Base-by-base conservation (phyloP, 2,797 vertebrate genomes). In the Leuciscus waleckii region DNA sequence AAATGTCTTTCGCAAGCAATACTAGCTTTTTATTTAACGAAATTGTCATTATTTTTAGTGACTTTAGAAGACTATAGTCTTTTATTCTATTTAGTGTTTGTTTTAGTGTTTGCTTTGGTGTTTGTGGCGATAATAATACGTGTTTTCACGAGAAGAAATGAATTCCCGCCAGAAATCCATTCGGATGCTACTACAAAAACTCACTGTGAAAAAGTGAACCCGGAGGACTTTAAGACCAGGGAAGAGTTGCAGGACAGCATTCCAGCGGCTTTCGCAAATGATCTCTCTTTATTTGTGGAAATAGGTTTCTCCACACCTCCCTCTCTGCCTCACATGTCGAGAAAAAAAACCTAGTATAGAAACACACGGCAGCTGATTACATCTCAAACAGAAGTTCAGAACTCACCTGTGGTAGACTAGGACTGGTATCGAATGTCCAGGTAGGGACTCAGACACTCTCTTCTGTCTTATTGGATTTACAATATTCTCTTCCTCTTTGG, bases 171-270 rank as follows among this genome's bases (percentile, higher is more conserved):
- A 21, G 19, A 49, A 79, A 21, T 79, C 10, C 29, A 46, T 19
- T 46, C 43, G 11, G 6, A 26, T 35, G 7, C 13, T 63, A 63
- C n/a, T 6, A 17, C 32, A 1, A 29, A 1, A 14, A 9, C 26
- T 54, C 29, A 29, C 2, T 43, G 37, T 82, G 7, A 43, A 43
- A 7, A 23, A 51, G 0, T 19, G 11, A 80, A 87, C 6, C 7
- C 0, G 86, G 84, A 76, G 86, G 91, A 78, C 87, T 88, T 90
- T 95, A 95, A 91, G 95, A 94, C 95, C 93, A 0, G 1, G 92
- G 5, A 69, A 71, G n/a, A 69, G 75, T 51, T 54, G 76, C 82
- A 1, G 80, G 3, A 54, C 77, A 65, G 19, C 90, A 90, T 89
- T 91, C 89, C 92, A n/a, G 58, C 37, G 81, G 67, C 88, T 91